Base-by-base conservation (phyloP, 2,113 vertebrate genomes). In the Scomber japonicus region DNA sequence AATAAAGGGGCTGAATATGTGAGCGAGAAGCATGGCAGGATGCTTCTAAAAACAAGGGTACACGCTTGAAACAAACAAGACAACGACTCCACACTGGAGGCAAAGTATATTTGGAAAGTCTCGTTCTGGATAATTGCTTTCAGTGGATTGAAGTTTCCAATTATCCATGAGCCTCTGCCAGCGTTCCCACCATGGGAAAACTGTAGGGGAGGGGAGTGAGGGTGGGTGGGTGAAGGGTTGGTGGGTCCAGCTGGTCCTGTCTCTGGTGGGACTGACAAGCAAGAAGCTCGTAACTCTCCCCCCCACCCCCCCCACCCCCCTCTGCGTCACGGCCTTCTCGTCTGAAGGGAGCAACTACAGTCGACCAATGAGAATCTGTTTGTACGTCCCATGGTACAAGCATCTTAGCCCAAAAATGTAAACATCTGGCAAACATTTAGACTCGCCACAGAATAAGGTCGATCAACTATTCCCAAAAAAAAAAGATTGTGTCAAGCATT, bases 401-500 rank as follows among this genome's bases (percentile, higher is more conserved):
- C 80, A 89, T 93, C 91, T 85, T 81, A 84, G 80, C 79, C 55
- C 75, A 92, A 90, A 94, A 90, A 94, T 93, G 89, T 94, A 95
- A 95, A 95, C 94, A 95, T 94, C 89, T 94, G 92, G 92, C 79
- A 94, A 94, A 94, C 88, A 94, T 93, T 93, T 92, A 75, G 80
- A 86, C 72, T 87, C 70, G 49, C 84, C 82, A 85, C 84, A 90
- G 82, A 90, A 67, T 15, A 50, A 53, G 82, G 66, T 16, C 75
- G 73, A 91, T 91, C 81, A 82, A 86, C 61, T 44, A 71, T 61
- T 63, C 69, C 69, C 51, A 55, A 55, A 73, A 78, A 27, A 27
- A 61, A 54, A 75, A 54, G 46, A 27, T 78, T 69, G 57, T 63
- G 48, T 55, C 35, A 48, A 16, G 59, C 24, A 44, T 24, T 40